Base-by-base conservation (phyloP, 2,797 vertebrate species). In the Diglossa cyanea region DNA sequence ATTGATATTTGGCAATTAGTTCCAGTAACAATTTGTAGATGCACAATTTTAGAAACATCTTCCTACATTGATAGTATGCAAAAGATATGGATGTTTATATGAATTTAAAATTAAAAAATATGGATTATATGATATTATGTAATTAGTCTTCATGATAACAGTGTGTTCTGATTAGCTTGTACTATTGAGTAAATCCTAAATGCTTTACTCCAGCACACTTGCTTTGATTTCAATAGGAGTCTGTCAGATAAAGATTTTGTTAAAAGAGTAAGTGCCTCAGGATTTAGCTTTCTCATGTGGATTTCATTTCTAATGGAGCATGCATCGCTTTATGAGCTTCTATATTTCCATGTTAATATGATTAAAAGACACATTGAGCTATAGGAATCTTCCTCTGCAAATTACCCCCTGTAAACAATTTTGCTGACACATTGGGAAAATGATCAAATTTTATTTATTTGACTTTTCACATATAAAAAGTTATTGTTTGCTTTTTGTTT, bases 281-380 rank as follows among this genome's bases (percentile, higher is more conserved):
- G 63, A 86, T 94, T 88, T 90, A 90, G 15, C 25, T 83, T 88
- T 88, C 51, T 90, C 24, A 31, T 76, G 66, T 93, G 83, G 66
- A 91, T 94, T 95, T 95, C 26, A 81, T 79, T 90, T 93, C 40
- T 88, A 93, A 92, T 81, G 30, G 25, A 62, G 35, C 57, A 87
- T 57, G n/a, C 58, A 63, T 54, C 60, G 25, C 73, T 93, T 93
- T 88, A 91, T 72, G 44, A 93, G 76, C 44, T 54, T 89, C 60
- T 78, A 12, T 66, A 35, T 82, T 95, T 93, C 48, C 35, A 37
- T 67, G 42, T 90, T 96, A 90, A 87, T 93, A 87, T 67, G 80
- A 88, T 76, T 94, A 92, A 90, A 95, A 33, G 48, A 73, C 33
- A 58, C 17, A 66, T 7, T 73, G 30, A 92, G 12, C 40, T 73